These are phyloP conservation scores for Pimephales promelas DNA, from an alignment of 2,113 vertebrate species.

Conservation along the genomic window DNA sequence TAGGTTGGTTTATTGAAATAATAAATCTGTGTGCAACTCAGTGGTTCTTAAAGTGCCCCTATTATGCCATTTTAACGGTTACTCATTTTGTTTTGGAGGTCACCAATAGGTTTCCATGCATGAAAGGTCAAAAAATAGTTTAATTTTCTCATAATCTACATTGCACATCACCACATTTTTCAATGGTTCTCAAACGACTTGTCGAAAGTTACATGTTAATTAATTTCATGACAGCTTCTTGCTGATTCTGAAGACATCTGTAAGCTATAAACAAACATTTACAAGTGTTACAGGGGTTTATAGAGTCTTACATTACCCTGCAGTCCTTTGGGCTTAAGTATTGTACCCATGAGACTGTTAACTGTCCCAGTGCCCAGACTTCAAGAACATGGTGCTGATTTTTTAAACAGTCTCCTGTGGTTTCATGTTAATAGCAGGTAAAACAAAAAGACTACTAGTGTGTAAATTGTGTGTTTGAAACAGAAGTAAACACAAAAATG, in stretches of 20 bases:
- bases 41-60: not conserved
- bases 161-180: too few relatives aligned
- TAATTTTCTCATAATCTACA: too few relatives aligned
- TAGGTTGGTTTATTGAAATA: constrained; percentile 36
- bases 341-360: not conserved
- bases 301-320: not conserved
- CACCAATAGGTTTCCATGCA: too few relatives aligned
- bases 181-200: too few relatives aligned
- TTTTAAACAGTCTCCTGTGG: not conserved
- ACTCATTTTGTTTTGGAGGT: too few relatives aligned
- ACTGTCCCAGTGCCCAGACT: not conserved
- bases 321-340: not conserved
- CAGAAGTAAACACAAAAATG: constrained; percentile 27
- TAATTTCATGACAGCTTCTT: not conserved
- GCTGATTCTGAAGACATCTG: not conserved
- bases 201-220: not conserved
- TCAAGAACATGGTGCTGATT: not conserved
- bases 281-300: not conserved
- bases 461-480: constrained; percentile 46
- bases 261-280: not conserved
- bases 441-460: not conserved
- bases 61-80: too few relatives aligned
- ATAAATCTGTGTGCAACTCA: constrained; percentile 19
- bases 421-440: not conserved
- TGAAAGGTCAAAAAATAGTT: too few relatives aligned